Conservation (phyloP, 1,140 invertebrate species). For the Polyergus mexicanus region DNA sequence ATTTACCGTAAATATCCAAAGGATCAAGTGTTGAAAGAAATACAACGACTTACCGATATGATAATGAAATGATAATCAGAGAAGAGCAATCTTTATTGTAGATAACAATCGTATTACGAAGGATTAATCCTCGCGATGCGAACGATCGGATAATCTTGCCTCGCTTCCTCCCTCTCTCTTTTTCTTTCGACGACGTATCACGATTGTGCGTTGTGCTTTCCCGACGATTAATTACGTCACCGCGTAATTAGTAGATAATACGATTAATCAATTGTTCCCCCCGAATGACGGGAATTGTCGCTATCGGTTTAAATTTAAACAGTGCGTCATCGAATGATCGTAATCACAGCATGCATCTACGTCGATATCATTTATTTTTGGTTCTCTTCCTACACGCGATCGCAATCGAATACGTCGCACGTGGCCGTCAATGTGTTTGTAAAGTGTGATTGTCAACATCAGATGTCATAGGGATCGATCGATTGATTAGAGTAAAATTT, state of each 20-base stretch:
- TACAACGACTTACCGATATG: neutral
- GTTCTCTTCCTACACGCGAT: neutral
- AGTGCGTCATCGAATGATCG: neutral
- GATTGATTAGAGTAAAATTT: constrained; percentile 22
- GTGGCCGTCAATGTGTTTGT: neutral
- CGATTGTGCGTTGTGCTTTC: constrained; percentile 26
- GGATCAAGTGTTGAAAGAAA: neutral
- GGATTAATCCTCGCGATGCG: neutral
- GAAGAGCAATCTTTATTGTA: neutral
- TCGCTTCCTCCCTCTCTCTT: neutral
- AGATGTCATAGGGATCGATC: neutral
- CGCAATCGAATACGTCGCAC: neutral
- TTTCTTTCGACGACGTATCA: neutral
- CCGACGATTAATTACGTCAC: constrained; percentile 4
- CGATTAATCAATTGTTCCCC: neutral
- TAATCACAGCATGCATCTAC: neutral
- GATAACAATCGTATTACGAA: neutral
- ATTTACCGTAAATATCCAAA: neutral
- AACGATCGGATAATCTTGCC: neutral
- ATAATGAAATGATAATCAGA: neutral
- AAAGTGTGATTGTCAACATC: constrained; percentile 2
- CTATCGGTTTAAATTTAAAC: constrained; percentile 9
- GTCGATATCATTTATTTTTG: constrained; percentile 21
- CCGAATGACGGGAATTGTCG: neutral
- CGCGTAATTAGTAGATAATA: neutral